Conservation (phyloP, 2,113 vertebrate genomes). For the Pungitius pungitius region DNA sequence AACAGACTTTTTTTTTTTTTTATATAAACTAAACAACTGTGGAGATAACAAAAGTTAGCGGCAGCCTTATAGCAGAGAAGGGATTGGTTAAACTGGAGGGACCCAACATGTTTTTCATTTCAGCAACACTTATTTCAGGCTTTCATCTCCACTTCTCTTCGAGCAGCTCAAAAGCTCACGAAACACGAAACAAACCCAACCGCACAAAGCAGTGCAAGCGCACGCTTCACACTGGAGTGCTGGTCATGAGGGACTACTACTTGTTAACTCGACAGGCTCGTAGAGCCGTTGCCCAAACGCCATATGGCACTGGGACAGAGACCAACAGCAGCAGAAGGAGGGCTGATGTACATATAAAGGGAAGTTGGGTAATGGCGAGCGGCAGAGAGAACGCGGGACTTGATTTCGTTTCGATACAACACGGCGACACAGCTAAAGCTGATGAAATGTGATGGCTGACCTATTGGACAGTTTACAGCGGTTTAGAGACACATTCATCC, state of each 20-base stretch:
- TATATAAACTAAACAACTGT: neutral
- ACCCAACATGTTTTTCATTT: neutral
- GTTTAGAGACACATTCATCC: conserved; percentile 55
- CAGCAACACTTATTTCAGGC: neutral
- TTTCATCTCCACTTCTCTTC: neutral
- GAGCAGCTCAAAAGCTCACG: too few species aligned
- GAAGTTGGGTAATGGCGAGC: conserved; percentile 27
- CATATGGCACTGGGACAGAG: conserved; percentile 44
- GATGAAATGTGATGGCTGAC: conserved; percentile 70
- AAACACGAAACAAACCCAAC: conserved; percentile 3
- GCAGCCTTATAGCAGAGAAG: neutral
- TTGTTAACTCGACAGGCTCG: conserved; percentile 55
- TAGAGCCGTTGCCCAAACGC: conserved; percentile 34
- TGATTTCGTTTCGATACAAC: conserved; percentile 31
- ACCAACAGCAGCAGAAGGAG: conserved; percentile 21
- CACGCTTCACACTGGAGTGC: conserved; percentile 3
- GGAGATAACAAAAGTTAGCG: neutral
- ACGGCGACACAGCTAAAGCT: conserved; percentile 32
- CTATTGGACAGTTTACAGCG: conserved; percentile 58
- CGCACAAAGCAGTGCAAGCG: conserved; percentile 1
- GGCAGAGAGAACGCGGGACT: conserved; percentile 9
- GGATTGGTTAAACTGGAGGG: neutral
- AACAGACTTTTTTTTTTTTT: neutral
- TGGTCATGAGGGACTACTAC: conserved; percentile 10
- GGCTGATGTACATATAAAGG: neutral